Conservation (phyloP, 37 sponge, comb jelly and placozoan genomes). For the Cliona cf. orientalis region DNA sequence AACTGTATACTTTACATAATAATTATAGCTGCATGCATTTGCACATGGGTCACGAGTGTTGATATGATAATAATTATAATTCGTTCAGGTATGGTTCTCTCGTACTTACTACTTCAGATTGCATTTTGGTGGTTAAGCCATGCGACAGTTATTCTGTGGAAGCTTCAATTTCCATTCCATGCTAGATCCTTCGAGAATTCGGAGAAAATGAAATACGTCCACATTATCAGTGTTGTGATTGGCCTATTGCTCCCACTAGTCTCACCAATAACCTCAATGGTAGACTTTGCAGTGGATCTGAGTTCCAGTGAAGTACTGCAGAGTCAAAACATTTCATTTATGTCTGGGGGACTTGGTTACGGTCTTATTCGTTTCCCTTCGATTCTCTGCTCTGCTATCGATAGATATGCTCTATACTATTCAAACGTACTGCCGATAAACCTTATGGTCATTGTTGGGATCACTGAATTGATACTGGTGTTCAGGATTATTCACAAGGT, state of each 20-base stretch:
- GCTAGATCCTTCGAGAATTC: background rate
- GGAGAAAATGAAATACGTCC: background rate
- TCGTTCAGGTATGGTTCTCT: background rate
- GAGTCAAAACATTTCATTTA: background rate
- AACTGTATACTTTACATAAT: background rate
- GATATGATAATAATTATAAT: background rate
- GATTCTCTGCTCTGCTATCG: background rate
- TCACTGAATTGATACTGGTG: background rate
- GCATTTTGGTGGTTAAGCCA: background rate
- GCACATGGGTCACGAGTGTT: background rate
- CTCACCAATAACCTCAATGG: background rate
- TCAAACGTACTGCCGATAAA: background rate
- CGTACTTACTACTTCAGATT: background rate
- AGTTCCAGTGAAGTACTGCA: background rate
- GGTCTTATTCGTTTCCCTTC: background rate
- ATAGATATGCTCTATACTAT: background rate
- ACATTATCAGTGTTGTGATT: background rate
- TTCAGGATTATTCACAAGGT: background rate
- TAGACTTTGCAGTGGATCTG: background rate
- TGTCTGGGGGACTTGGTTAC: background rate
- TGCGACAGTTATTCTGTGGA: background rate
- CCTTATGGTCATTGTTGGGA: background rate
- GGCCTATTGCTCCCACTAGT: background rate
- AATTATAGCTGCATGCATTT: background rate
- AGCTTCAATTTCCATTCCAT: constrained; percentile 11